Evolutionary conservation across 1,140 invertebrate genomes (phyloP).

Genomic region (Gyrodactylus salaris): DNA sequence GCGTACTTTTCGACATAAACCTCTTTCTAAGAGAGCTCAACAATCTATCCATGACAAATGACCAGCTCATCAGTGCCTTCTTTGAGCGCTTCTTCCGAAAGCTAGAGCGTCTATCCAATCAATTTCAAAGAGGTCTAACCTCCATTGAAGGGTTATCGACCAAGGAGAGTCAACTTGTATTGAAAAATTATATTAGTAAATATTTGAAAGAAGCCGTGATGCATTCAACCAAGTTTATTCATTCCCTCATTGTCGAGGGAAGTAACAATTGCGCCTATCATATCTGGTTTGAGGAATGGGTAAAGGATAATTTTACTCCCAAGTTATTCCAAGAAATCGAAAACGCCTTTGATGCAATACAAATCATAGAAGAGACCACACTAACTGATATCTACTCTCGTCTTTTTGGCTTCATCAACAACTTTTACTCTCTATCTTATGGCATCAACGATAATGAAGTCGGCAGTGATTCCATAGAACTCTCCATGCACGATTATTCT

Average conservation of each 20-base stretch:
- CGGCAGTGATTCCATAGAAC: background rate
- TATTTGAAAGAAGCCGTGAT: background rate
- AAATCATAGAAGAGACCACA: background rate
- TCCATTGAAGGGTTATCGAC: background rate
- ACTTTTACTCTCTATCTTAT: background rate
- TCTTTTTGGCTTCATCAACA: background rate
- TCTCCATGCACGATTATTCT: background rate
- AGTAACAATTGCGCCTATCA: background rate
- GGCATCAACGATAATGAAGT: background rate
- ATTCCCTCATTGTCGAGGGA: background rate
- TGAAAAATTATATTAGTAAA: background rate
- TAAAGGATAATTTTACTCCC: no score
- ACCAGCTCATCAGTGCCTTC: background rate
- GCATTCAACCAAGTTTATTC: background rate
- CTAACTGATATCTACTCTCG: background rate
- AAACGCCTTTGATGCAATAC: background rate
- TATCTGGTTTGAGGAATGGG: background rate
- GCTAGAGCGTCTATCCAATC: background rate
- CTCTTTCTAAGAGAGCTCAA: background rate
- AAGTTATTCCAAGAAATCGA: background rate
- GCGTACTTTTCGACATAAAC: background rate
- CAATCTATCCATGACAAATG: background rate
- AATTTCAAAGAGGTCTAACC: background rate
- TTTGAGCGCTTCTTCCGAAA: background rate
- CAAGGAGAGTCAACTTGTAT: background rate